These are phyloP conservation scores for Lacanobia oleracea DNA, from an alignment of 2,888 invertebrate species.

Conservation along the genomic window DNA sequence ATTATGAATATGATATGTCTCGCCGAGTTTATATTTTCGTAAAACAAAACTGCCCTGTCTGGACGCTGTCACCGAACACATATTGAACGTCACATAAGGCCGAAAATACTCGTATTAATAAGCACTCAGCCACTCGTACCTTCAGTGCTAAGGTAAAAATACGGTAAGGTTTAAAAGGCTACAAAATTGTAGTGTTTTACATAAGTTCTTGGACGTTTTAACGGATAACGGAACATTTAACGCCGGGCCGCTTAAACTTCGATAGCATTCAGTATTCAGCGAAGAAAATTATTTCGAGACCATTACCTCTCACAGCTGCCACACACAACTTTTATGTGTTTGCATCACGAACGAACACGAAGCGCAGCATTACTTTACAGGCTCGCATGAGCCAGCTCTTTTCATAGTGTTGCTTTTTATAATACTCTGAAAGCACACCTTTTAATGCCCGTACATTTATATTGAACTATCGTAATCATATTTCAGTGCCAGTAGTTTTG, in stretches of 20 bases:
- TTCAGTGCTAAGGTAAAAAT: constrained; percentile 33
- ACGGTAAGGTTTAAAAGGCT: constrained; percentile 22
- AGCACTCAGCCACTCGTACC: constrained; percentile 37
- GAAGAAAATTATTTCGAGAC: constrained; percentile 81
- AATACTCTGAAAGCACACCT: constrained; percentile 50
- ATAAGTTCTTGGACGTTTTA: constrained; percentile 61
- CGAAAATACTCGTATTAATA: constrained; percentile 49
- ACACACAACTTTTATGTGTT: constrained; percentile 75
- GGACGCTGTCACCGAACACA: constrained; percentile 52
- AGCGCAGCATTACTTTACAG: constrained; percentile 60
- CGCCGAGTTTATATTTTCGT: constrained; percentile 64
- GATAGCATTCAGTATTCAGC: constrained; percentile 77
- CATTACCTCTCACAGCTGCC: constrained; percentile 83
- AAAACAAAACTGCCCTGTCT: constrained; percentile 45
- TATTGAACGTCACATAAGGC: constrained; percentile 20
- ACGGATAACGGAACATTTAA: constrained; percentile 78
- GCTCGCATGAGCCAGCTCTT: constrained; percentile 53
- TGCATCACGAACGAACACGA: constrained; percentile 68
- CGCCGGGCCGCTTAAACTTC: constrained; percentile 72
- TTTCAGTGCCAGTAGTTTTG: constrained; percentile 19
- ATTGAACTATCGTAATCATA: constrained; percentile 46
- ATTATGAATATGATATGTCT: constrained; percentile 70
- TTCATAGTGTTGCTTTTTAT: constrained; percentile 58
- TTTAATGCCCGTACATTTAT: constrained; percentile 48
- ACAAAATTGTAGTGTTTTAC: constrained; percentile 51